Evolutionary conservation across 2,113 vertebrate genomes (phyloP), one percentile per base, ranked within the genome.

Genomic region (Pandion haliaetus): DNA sequence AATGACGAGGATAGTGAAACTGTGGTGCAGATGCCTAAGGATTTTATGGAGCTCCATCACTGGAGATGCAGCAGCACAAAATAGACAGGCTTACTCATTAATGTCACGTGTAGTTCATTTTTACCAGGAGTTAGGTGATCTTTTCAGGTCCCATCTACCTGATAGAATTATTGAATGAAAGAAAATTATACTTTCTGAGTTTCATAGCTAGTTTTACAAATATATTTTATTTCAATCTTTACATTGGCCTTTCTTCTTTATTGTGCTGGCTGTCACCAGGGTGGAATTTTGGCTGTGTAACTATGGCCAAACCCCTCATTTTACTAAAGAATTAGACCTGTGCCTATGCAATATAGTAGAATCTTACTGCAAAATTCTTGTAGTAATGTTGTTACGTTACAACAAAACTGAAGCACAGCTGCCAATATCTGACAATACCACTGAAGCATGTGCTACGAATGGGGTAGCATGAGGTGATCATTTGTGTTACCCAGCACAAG

Each of bases 351-450:
- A 12, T 40, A 9, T 1, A 8, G 36, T 24, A 38, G 54, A 54
- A 76, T 29, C 32, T 69, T 38, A 12, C 45, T 14, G 24, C 34
- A 11, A 6, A 54, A 29, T 40, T 59, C 15, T 36, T 28, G 50
- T 8, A 11, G 32, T 38, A 6, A 32, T 9, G 26, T 29, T 34
- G 31, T 20, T 23, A 2, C 1, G 6, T 58, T 47, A 23, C 10
- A 40, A 1, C 17, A 20, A 66, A 47, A n/a, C 45, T 14, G 32
- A 49, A 42, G 58, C 36, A 11, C 34, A 19, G 32, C 57, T 36
- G 44, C 50, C 32, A 18, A 0, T 42, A 31, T 62, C n/a, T 62
- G 14, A 4, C 23, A 40, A 0, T 40, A 4, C 23, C 31, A 28
- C 14, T 58, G 57, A 36, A 66, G 40, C 12, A 16, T 1, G 4